Base-by-base conservation (phyloP, 2,888 invertebrate genomes). In the Glyphotaelius pellucidus region DNA sequence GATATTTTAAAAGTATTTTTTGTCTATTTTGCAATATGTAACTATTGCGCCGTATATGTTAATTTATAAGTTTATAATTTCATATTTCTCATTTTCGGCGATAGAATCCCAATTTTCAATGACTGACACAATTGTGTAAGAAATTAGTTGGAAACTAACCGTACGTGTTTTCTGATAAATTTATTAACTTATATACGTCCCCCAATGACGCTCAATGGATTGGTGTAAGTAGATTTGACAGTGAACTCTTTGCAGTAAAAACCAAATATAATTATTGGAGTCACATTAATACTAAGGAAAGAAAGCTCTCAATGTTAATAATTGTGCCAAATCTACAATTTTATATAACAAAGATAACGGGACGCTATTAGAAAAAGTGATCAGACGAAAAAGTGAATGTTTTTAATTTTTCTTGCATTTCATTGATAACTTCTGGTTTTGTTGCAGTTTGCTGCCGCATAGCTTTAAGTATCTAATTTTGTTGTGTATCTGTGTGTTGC, bases 1-100 rank as follows among this genome's bases (percentile, higher is more conserved):
- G 5, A 19, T 84, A 19, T 84, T 32, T 84, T 38, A 84, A 38
- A 84, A 38, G 84, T 84, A n/a, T 84, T 84, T 84, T 84, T 19
- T 1, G 25, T n/a, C 25, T 67, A 52, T 19, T 52, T 5, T 52
- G 19, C 19, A 19, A 52, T 52, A 25, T 67, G 67, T n/a, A n/a
- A 67, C n/a, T 25, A 52, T 52, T 52, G 52, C 52, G 52, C 52
- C 7, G 31, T 81, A 15, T 14, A 81, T 32, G 31, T 81, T 81
- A 15, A 14, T 81, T 81, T 81, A 31, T 67, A 67, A 25, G 67
- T 67, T 67, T n/a, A 9, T n/a, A 67, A 9, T n/a, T 67, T 25
- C 25, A n/a, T 67, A 25, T 67, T 67, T 67, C 25, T 67, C n/a
- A 67, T 67, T 67, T 67, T 67, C 67, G 25, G 9, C 7, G 2